A percentile compares a stretch with the other conserved stretches of the same genome.
Conservation (phyloP, 2,797 vertebrate species). For the Pseudopleuronectes americanus region DNA sequence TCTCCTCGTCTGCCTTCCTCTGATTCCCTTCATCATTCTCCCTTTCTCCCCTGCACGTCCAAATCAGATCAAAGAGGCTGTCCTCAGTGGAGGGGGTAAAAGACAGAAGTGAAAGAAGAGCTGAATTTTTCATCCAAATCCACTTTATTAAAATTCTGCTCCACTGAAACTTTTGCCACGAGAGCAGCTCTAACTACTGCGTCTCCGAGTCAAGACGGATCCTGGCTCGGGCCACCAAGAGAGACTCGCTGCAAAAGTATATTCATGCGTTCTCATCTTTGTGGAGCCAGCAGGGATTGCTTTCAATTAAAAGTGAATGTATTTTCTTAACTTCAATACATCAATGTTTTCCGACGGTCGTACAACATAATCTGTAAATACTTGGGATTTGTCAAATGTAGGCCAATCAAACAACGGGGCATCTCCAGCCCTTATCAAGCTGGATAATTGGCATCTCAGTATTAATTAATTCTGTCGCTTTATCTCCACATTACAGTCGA, state of each 20-base stretch:
- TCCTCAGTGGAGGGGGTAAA: slow-evolving; percentile 54
- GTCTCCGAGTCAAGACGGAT: slow-evolving; percentile 39
- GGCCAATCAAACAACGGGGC: slow-evolving; percentile 45
- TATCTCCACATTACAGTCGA: slow-evolving; percentile 58
- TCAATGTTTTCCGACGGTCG: slow-evolving; percentile 5
- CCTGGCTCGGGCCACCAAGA: slow-evolving; percentile 30
- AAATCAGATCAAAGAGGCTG: slow-evolving; percentile 74
- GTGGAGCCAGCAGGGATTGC: slow-evolving; percentile 1
- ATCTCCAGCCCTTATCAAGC: slow-evolving; percentile 41
- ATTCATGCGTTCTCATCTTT: slow-evolving; percentile 27
- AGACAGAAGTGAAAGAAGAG: slow-evolving; percentile 23
- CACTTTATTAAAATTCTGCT: slow-evolving; percentile 65
- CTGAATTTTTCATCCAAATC: slow-evolving; percentile 66
- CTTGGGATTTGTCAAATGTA: slow-evolving; percentile 51
- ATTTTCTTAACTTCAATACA: slow-evolving; percentile 20
- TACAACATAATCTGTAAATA: slow-evolving; percentile 52
- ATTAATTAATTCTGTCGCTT: slow-evolving; percentile 60
- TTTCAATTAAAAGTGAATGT: slow-evolving; percentile 44
- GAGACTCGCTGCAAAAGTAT: slow-evolving; percentile 36
- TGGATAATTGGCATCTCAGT: slow-evolving; percentile 47
- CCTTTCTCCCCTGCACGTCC: slow-evolving; percentile 31
- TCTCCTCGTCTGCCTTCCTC: slow-evolving; percentile 12
- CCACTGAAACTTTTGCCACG: slow-evolving; percentile 50
- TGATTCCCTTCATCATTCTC: slow-evolving; percentile 51
- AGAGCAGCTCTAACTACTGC: slow-evolving; percentile 46